Base-by-base conservation (phyloP, 2,888 invertebrate genomes). In the Synergus umbraculus region DNA sequence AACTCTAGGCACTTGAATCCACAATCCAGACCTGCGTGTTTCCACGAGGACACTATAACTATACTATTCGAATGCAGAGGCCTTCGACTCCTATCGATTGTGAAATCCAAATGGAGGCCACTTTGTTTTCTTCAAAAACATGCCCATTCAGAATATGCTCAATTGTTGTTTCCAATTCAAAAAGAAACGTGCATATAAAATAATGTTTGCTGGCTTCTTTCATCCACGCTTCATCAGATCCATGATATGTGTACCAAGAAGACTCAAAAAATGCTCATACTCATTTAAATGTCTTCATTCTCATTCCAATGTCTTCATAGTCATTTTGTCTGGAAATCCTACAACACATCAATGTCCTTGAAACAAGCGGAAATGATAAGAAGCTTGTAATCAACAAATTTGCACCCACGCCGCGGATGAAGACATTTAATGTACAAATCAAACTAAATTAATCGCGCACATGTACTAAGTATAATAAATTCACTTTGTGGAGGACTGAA, bases 371-470 rank as follows among this genome's bases (percentile, higher is more conserved):
- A 73, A 73, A 54, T 9, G 54, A 54, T 37, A 73, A 73, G 37
- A 54, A 46, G n/a, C 37, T 54, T 49, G 10, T 69, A 54, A 54
- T 73, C 73, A 73, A 73, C 54, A 73, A 54, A 54, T 54, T 73
- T 54, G 37, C 49, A 49, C 54, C 73, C 73, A 73, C 73, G 73
- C 49, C 29, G 54, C 41, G 54, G 37, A 49, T 73, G 4, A 73
- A 54, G 54, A 7, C n/a, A 73, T 73, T 37, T 54, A 73, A 73
- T 73, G 54, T 54, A 73, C 54, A 54, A 73, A 73, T 73, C 49
- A 73, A 73, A 73, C 49, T 73, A 69, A 15, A 54, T 73, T 37
- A 54, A 73, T 73, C 73, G 49, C 46, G 73, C 73, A 73, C 73
- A 49, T 73, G 73, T 73, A 54, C 66, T 66, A 29, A 29, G 29